Conservation (phyloP, 2,797 vertebrate species). For the Myotis vivesi region DNA sequence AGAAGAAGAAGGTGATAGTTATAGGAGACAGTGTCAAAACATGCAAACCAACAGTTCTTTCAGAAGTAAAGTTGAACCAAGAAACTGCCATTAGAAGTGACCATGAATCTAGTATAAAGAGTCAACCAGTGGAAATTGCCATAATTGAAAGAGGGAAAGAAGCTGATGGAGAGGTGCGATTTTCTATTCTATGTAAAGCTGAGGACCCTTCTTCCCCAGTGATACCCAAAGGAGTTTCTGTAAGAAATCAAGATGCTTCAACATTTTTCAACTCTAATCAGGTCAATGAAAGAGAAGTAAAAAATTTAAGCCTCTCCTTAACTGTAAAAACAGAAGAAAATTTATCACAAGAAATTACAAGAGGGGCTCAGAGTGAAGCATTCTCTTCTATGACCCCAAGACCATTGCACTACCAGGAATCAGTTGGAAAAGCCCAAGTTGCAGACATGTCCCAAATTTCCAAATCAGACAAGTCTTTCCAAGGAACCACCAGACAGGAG, state of each 20-base stretch:
- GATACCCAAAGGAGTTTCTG: neutral
- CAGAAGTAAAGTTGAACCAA: constrained; percentile 44
- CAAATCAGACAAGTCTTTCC: neutral
- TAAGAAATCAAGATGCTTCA: constrained; percentile 49
- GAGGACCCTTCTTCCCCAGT: constrained; percentile 36
- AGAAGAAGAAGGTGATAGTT: neutral
- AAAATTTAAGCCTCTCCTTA: constrained; percentile 31
- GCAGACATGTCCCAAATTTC: neutral
- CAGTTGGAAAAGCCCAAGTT: constrained; percentile 46
- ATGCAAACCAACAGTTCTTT: neutral
- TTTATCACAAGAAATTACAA: constrained; percentile 51
- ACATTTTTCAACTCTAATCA: constrained; percentile 36
- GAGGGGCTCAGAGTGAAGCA: neutral
- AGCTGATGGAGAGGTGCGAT: neutral
- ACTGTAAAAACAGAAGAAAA: constrained; percentile 65
- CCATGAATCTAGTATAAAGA: neutral
- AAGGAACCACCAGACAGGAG: neutral
- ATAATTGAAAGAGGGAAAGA: constrained; percentile 1
- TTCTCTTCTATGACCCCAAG: constrained; percentile 9
- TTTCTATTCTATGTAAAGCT: constrained; percentile 31
- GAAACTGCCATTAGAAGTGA: constrained; percentile 6
- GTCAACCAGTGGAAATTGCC: neutral
- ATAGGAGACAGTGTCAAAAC: neutral
- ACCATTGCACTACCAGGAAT: constrained; percentile 24
- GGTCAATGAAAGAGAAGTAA: constrained; percentile 8